phyloP scores from a whole-genome alignment of 2,113 vertebrate species.

The Diadophis punctatus region DNA sequence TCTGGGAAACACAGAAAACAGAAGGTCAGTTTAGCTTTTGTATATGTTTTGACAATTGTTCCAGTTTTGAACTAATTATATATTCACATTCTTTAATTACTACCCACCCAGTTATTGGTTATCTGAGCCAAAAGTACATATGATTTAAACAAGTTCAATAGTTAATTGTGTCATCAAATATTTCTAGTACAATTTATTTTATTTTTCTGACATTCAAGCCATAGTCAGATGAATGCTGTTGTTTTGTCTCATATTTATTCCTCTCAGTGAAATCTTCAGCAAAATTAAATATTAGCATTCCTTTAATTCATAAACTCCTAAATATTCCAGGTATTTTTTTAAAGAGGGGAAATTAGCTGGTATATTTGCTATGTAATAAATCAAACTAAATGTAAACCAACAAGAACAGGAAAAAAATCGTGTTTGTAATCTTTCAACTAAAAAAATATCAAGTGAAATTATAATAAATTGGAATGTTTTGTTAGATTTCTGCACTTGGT shows the following conservation, averaged over 20 bases:
- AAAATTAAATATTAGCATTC: not conserved
- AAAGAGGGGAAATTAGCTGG: not conserved
- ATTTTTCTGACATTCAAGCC: not conserved
- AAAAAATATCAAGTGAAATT: not conserved
- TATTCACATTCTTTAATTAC: not conserved
- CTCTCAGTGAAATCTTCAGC: not conserved
- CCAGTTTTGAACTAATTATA: not conserved
- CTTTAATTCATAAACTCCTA: not conserved
- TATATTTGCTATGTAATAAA: not conserved
- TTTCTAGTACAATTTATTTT: not conserved
- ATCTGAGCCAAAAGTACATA: not conserved
- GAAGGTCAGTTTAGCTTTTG: not conserved
- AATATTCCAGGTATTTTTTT: not conserved
- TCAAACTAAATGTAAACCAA: not conserved
- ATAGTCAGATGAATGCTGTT: not conserved
- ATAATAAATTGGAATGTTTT: not conserved
- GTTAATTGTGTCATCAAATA: not conserved
- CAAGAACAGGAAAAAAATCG: not conserved
- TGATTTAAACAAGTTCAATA: not conserved
- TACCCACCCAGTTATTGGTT: not conserved
- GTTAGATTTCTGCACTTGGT: not conserved
- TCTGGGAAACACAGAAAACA: not conserved
- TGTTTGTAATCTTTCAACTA: not conserved
- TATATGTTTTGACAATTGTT: too few relatives aligned
- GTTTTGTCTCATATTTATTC: not conserved